Percentiles rank a stretch among this genome's conserved stretches.
phyloP scores from a whole-genome alignment of 2,888 invertebrate genomes.

The Xanthorhoe designata region DNA sequence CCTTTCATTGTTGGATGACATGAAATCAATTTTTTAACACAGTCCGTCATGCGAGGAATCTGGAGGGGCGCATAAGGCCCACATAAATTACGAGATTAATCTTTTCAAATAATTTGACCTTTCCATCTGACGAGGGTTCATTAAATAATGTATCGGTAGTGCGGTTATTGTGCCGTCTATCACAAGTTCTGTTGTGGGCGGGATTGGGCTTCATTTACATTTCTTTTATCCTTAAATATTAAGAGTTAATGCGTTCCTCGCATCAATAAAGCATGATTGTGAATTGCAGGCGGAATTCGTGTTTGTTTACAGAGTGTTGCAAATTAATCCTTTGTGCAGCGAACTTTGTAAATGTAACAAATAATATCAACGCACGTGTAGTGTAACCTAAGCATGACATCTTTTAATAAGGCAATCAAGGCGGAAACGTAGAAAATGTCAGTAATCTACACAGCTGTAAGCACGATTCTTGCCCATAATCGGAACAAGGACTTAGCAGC shows the following conservation, averaged over 20 bases:
- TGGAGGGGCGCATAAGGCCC: constrained; percentile 74
- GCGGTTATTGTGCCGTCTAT: constrained; percentile 83
- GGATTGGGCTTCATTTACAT: constrained; percentile 55
- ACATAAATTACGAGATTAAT: constrained; percentile 84
- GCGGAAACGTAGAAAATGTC: constrained; percentile 84
- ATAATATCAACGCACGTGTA: constrained; percentile 62
- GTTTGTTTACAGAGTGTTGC: constrained; percentile 25
- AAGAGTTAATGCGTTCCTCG: constrained; percentile 36
- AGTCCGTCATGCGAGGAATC: constrained; percentile 74
- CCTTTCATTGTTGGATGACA: constrained; percentile 52
- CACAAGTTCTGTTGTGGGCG: constrained; percentile 78
- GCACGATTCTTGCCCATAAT: constrained; percentile 84
- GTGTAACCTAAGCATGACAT: constrained; percentile 66
- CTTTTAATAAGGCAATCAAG: constrained; percentile 79
- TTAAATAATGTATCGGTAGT: constrained; percentile 84
- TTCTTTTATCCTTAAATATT: constrained; percentile 45
- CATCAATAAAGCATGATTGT: constrained; percentile 12
- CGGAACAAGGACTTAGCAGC: constrained; percentile 83
- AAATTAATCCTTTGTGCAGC: constrained; percentile 22
- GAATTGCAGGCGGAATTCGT: constrained; percentile 10
- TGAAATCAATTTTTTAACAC: constrained; percentile 72
- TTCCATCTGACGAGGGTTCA: constrained; percentile 85
- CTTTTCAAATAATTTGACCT: constrained; percentile 86
- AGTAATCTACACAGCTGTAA: constrained; percentile 76
- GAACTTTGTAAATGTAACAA: constrained; percentile 31